Conservation (phyloP, 2,113 vertebrate species). For the Pyrgilauda ruficollis region DNA sequence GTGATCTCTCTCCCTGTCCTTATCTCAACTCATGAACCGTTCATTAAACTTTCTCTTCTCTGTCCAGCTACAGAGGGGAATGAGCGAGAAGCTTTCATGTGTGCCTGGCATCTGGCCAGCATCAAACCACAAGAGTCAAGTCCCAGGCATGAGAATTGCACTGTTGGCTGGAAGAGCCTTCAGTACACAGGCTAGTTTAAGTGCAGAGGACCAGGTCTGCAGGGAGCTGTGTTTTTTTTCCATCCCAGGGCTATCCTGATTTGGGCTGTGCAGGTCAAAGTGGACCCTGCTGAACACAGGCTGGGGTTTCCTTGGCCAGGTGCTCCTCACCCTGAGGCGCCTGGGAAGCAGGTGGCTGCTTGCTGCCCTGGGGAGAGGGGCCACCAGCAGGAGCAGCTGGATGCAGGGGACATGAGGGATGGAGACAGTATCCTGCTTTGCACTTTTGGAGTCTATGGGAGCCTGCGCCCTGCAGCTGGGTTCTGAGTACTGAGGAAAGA, state of each 20-base stretch:
- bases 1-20: background rate
- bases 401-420: background rate
- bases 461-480: background rate
- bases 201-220: background rate
- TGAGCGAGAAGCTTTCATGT: background rate
- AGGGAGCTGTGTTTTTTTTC: background rate
- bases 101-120: background rate
- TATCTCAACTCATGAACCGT: background rate
- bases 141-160: background rate
- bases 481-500: background rate
- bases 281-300: background rate
- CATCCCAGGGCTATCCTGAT: accelerated
- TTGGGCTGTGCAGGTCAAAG: background rate
- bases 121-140: background rate
- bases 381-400: background rate
- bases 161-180: background rate
- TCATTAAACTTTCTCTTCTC: background rate
- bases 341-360: background rate
- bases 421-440: background rate
- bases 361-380: background rate
- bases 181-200: accelerated
- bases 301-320: background rate
- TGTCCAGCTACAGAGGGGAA: background rate
- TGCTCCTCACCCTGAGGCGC: background rate
- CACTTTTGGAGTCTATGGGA: background rate